Conservation (phyloP, 2,113 vertebrate species). For the Boulengerochromis microlepis region DNA sequence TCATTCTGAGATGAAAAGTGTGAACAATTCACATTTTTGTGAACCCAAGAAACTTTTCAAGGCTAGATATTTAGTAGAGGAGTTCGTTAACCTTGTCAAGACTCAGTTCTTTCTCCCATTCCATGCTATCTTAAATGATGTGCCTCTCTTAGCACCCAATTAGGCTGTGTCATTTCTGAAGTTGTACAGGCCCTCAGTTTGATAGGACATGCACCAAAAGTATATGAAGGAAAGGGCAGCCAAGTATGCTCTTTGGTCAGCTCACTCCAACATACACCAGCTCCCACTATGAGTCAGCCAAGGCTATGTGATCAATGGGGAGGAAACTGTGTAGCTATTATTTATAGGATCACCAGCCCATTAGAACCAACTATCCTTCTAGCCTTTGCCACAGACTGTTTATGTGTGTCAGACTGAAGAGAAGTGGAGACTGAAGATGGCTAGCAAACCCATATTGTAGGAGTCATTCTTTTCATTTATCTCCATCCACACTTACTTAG, state of each 20-base stretch:
- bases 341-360: slow-evolving; percentile 67
- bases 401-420: slow-evolving; percentile 53
- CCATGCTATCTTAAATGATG: slow-evolving; percentile 40
- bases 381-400: slow-evolving; percentile 65
- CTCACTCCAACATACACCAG: slow-evolving; percentile 30
- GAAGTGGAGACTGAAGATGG: slow-evolving; percentile 47
- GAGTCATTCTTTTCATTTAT: slow-evolving; percentile 48
- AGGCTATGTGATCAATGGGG: slow-evolving; percentile 65
- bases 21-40: background rate
- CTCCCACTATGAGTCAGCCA: slow-evolving; percentile 18
- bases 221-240: slow-evolving; percentile 42
- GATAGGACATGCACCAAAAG: slow-evolving; percentile 63
- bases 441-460: slow-evolving; percentile 25
- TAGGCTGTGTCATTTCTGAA: slow-evolving; percentile 62
- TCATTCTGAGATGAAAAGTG: background rate
- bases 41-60: slow-evolving; percentile 14
- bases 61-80: slow-evolving; percentile 19
- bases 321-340: slow-evolving; percentile 65
- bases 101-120: slow-evolving; percentile 21
- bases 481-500: slow-evolving; percentile 24
- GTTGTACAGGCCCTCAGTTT: slow-evolving; percentile 30
- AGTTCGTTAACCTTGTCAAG: slow-evolving; percentile 69
- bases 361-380: slow-evolving; percentile 68
- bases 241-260: slow-evolving; percentile 58
- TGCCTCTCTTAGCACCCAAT: slow-evolving; percentile 70